Conservation (phyloP, 2,113 vertebrate genomes). For the Psilopogon haemacephalus region DNA sequence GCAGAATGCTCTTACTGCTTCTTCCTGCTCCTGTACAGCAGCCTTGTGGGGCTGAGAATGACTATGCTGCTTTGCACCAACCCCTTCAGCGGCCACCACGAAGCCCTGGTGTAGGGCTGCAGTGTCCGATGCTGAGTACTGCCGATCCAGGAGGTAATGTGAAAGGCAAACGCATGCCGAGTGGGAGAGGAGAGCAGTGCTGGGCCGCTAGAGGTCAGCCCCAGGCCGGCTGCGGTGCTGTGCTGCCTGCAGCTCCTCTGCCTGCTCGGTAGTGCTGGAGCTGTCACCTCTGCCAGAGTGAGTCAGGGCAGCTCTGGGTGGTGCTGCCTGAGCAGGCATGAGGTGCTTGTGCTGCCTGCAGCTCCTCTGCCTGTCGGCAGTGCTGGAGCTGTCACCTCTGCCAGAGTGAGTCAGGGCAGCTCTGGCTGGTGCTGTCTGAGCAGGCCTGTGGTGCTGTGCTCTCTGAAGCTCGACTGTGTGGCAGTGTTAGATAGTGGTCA, state of each 20-base stretch:
- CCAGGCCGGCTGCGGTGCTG: not conserved
- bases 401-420: not conserved
- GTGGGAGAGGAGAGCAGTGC: not conserved
- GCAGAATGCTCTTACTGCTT: not conserved
- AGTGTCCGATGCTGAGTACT: not conserved
- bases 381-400: not conserved
- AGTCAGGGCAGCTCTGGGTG: not conserved
- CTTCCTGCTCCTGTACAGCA: not conserved
- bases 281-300: not conserved
- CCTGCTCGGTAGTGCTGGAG: not conserved
- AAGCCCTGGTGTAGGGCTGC: not conserved
- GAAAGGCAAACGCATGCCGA: not conserved
- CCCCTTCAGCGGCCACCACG: not conserved
- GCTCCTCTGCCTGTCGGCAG: not conserved
- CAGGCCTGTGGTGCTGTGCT: not conserved
- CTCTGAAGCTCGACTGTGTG: not conserved
- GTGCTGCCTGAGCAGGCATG: not conserved
- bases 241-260: not conserved
- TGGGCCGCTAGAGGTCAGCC: slow-evolving; percentile 64
- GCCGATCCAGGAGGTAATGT: not conserved
- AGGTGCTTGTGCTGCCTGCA: not conserved
- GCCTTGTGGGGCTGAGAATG: accelerated
- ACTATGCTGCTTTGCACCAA: accelerated
- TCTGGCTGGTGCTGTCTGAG: not conserved
- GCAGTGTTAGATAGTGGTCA: not conserved